Base-by-base conservation (phyloP, 2,113 vertebrate species). In the Anarhynchus alexandrinus region DNA sequence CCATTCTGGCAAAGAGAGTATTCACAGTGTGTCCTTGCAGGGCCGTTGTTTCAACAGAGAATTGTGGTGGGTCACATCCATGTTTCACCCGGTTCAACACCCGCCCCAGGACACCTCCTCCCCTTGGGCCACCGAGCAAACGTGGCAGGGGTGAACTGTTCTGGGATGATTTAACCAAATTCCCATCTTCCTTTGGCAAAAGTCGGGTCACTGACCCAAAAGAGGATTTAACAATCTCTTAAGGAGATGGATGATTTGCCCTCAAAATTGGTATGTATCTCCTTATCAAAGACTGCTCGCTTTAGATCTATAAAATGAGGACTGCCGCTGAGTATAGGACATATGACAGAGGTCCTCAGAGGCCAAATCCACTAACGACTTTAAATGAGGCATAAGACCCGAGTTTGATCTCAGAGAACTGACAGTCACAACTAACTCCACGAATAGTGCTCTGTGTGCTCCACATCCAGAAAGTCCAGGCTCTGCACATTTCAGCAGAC, bases 311-410 rank as follows among this genome's bases (percentile, higher is more conserved):
- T 30, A 38, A 51, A 90, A 61, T 15, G 20, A 88, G 86, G 62
- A 9, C 55, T 86, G 55, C 58, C 58, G 57, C 79, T 38, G 62
- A 11, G 3, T 94, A 58, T 47, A 34, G 57, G 61, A 87, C 7
- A 29, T 15, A 34, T 20, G 79, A 82, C 62, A 72, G 70, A 79
- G 29, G 93, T 47, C 84, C 45, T 82, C 71, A 58, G 34, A 71
- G 88, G 62, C 25, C 10, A 6, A 79, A 54, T 25, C 78, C 38
- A 65, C 32, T 94, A 84, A 91, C 12, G 1, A 76, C 88, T 64
- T 74, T 66, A 95, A 97, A 95, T 64, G 93, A 95, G 95, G 62
- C 85, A 26, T 72, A 82, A 93, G 81, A 70, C 20, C 32, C 2
- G 1, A 58, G 67, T 69, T 38, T 87, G 74, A 64, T 93, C 66